A percentile compares a stretch with the other conserved stretches of the same genome.
Conservation (phyloP, 2,113 vertebrate species). For the Oryzias curvinotus region DNA sequence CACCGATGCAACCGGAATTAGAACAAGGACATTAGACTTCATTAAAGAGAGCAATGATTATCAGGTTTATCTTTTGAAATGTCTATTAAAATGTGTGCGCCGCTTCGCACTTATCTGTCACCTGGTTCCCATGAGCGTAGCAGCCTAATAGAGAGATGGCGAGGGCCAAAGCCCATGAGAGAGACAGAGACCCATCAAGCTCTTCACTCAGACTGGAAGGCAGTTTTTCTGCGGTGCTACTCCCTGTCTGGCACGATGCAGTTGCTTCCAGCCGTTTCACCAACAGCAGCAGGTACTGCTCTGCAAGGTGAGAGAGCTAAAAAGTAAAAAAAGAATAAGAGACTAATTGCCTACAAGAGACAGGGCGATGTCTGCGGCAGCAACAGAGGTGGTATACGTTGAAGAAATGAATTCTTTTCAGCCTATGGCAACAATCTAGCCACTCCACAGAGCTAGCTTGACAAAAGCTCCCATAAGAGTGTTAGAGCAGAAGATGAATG, state of each 20-base stretch:
- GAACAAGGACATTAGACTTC: slow-evolving; percentile 81
- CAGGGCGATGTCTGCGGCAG: slow-evolving; percentile 23
- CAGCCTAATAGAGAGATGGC: slow-evolving; percentile 78
- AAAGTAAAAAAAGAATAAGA: slow-evolving; percentile 29
- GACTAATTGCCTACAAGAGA: slow-evolving; percentile 41
- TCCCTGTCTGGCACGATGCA: slow-evolving; percentile 41
- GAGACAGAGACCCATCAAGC: slow-evolving; percentile 65
- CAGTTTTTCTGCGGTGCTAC: slow-evolving; percentile 58
- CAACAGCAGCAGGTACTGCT: slow-evolving; percentile 14
- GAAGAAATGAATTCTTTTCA: slow-evolving; percentile 59
- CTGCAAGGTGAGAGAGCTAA: slow-evolving; percentile 2
- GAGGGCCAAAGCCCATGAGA: slow-evolving; percentile 73
- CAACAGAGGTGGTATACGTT: slow-evolving; percentile 46
- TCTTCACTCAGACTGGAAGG: slow-evolving; percentile 61
- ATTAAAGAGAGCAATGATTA: slow-evolving; percentile 83
- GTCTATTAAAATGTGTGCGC: slow-evolving; percentile 82
- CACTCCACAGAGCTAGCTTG: slow-evolving; percentile 67
- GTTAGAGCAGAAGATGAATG: slow-evolving; percentile 73
- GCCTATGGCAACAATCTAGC: slow-evolving; percentile 72
- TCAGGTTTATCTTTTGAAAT: slow-evolving; percentile 83
- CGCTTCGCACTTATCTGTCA: slow-evolving; percentile 81
- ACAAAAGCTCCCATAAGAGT: slow-evolving; percentile 75
- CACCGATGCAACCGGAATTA: slow-evolving; percentile 75
- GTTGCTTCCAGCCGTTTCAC: slow-evolving; percentile 15
- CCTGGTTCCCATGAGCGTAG: slow-evolving; percentile 77